A percentile compares a stretch with the other conserved stretches of the same genome.
Conservation (phyloP, 2,797 vertebrate species). For the Sebastes iracundus region DNA sequence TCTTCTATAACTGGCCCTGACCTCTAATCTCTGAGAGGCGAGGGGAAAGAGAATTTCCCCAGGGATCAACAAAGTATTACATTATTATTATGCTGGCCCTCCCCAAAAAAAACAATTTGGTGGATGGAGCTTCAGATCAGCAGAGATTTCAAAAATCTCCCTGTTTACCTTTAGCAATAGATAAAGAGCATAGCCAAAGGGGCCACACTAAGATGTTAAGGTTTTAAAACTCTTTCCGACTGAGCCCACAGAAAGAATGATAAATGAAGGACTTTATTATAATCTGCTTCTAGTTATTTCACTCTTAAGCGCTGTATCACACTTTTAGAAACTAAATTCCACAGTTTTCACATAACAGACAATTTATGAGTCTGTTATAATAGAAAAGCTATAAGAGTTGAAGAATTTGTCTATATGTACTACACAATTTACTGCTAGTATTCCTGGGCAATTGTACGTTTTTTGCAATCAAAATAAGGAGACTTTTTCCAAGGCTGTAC, state of each 20-base stretch:
- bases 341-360: background rate
- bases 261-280: slow-evolving; percentile 27
- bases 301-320: background rate
- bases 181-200: slow-evolving; percentile 30
- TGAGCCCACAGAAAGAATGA: slow-evolving; percentile 26
- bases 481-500: background rate
- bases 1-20: slow-evolving; percentile 13
- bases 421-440: background rate
- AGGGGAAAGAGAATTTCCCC: slow-evolving; percentile 42
- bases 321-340: background rate
- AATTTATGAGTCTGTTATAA: background rate
- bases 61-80: slow-evolving; percentile 56
- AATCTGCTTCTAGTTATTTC: slow-evolving; percentile 17
- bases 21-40: slow-evolving; percentile 40
- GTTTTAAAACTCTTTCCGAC: slow-evolving; percentile 11
- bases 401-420: background rate
- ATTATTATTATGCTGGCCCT: slow-evolving; percentile 26
- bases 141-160: slow-evolving; percentile 7
- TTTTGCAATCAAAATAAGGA: background rate
- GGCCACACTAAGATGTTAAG: slow-evolving; percentile 2
- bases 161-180: slow-evolving; percentile 38
- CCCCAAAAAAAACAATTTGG: slow-evolving; percentile 15
- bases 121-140: slow-evolving; percentile 22
- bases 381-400: background rate
- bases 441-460: background rate